These are phyloP conservation scores for Marmota flaviventris DNA, from an alignment of 2,113 vertebrate species.

Conservation along the genomic window DNA sequence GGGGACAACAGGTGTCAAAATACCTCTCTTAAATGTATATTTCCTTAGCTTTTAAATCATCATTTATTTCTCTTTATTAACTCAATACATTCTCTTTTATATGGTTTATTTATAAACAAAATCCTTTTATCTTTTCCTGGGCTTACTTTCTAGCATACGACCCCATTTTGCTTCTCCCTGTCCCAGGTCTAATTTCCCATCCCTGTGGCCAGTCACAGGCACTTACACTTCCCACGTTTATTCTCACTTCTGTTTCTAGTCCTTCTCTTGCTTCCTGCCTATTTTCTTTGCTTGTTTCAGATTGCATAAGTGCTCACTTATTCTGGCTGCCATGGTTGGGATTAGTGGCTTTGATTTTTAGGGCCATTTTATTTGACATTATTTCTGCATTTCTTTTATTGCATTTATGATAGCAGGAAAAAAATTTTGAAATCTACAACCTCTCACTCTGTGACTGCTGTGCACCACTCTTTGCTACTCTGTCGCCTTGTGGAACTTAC, in stretches of 20 bases:
- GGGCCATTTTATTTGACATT: not conserved
- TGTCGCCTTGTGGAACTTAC: not conserved
- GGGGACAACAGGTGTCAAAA: not conserved
- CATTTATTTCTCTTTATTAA: not conserved
- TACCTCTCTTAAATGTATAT: not conserved
- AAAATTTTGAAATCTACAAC: not conserved
- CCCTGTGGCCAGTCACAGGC: fast-evolving
- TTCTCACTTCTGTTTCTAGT: not conserved
- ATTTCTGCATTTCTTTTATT: not conserved
- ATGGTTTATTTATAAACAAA: not conserved
- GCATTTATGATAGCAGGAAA: too few relatives aligned
- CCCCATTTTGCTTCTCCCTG: not conserved
- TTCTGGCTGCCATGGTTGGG: not conserved
- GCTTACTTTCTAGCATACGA: not conserved
- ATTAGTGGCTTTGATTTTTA: not conserved
- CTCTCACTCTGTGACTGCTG: not conserved
- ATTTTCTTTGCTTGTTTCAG: not conserved
- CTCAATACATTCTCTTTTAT: not conserved
- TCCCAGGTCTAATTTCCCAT: not conserved
- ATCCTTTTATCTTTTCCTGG: not conserved
- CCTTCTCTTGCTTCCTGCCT: not conserved
- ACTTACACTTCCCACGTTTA: not conserved
- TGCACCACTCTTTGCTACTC: not conserved
- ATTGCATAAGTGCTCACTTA: not conserved
- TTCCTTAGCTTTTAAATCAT: not conserved